Evolutionary conservation across 1,140 invertebrate species (phyloP), one percentile per base, ranked within the genome.

Genomic region (Pseudachorutes palmiensis): DNA sequence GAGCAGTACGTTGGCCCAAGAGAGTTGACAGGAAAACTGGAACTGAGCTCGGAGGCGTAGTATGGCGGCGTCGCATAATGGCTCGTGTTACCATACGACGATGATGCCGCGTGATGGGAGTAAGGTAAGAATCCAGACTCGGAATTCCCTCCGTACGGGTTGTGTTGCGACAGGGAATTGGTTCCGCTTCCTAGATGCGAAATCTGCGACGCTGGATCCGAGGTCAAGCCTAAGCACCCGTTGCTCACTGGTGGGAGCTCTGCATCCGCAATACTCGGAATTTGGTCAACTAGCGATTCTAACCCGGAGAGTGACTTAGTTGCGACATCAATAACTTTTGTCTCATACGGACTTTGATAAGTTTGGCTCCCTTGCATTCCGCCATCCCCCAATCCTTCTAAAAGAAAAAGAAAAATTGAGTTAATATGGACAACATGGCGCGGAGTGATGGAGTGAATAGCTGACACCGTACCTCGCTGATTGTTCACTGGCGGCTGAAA

Each of bases 261-360:
- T n/a, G 67, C 32, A 30, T 91, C 89, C 51, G 86, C 85, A 77
- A 92, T 89, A 72, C 88, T 89, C 5, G 91, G 91, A 77, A 93
- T 94, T 81, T 93, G 91, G 80, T 93, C 90, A 26, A 94, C 91
- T 12, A 94, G 79, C 22, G 89, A 92, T 78, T 93, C 91, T 2
- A 93, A 80, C 36, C 90, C 90, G 9, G 89, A 92, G n/a, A 93
- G 79, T 75, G 89, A 91, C 77, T 92, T 92, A 0, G 88, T 87
- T 1, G 90, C 84, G 1, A 92, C 87, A 78, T 92, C 90, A 73
- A 89, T 84, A 30, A 59, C 49, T 67, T 74, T 70, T 55, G 55
- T 62, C 67, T 74, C 45, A 71, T 61, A 71, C 12, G 62, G 60
- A 36, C 41, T 62, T 22, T 32, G 57, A 48, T 58, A 65, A 3